Percentiles rank a stretch among this genome's conserved stretches.
phyloP scores from a whole-genome alignment of 2,888 invertebrate species.

The Anarsia innoxiella region DNA sequence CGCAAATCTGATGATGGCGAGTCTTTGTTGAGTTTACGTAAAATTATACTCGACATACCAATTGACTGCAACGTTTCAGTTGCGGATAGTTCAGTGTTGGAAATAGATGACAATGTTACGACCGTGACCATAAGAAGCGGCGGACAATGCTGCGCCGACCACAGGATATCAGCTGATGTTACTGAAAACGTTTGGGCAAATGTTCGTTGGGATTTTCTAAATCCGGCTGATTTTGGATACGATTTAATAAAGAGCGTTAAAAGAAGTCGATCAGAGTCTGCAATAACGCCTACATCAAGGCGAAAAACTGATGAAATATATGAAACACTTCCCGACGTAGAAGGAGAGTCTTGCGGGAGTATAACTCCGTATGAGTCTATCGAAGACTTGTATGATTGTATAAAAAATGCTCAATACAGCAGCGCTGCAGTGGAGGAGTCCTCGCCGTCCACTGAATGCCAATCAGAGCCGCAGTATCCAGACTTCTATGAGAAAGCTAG shows the following conservation, averaged over 20 bases:
- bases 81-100: conserved; percentile 47
- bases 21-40: conserved; percentile 51
- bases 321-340: conserved; percentile 51
- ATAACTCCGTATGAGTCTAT: conserved; percentile 70
- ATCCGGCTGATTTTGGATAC: conserved; percentile 63
- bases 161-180: conserved; percentile 64
- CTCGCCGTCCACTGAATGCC: conserved; percentile 59
- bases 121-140: conserved; percentile 56
- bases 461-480: conserved; percentile 60
- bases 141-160: conserved; percentile 62
- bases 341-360: conserved; percentile 61
- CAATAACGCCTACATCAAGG: conserved; percentile 52
- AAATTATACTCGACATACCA: conserved; percentile 59
- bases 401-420: conserved; percentile 61
- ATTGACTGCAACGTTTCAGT: conserved; percentile 54
- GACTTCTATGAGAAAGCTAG: conserved; percentile 61
- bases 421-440: conserved; percentile 57
- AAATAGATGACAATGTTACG: conserved; percentile 53
- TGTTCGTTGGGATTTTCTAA: conserved; percentile 65
- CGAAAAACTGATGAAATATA: conserved; percentile 62
- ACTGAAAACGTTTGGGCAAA: conserved; percentile 68
- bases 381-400: conserved; percentile 68
- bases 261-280: conserved; percentile 65
- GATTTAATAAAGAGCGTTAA: conserved; percentile 62
- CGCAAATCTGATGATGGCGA: conserved; percentile 48